A percentile compares a stretch with the other conserved stretches of the same genome.
Evolutionary conservation across 2,797 vertebrate genomes (phyloP).

Genomic region (Danio jaintianensis): DNA sequence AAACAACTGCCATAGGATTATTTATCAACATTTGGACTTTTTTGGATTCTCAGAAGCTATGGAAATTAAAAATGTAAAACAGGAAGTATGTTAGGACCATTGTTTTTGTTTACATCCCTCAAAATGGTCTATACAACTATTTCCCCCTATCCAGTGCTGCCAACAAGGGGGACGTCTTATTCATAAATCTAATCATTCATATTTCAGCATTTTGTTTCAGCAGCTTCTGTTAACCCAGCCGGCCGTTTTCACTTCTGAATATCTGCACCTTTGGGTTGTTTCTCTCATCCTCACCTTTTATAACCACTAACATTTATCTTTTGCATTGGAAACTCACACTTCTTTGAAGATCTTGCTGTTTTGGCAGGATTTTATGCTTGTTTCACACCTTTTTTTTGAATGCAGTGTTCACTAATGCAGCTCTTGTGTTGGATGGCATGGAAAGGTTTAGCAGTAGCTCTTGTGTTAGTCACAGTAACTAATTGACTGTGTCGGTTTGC

Average conservation of each 20-base stretch:
- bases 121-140: too few species aligned
- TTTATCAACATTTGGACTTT: too few species aligned
- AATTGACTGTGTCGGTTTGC: constrained; percentile 4
- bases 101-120: too few species aligned
- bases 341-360: constrained; percentile 6
- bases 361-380: constrained; percentile 11
- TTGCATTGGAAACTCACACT: constrained; percentile 21
- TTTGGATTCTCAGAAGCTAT: too few species aligned
- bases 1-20: too few species aligned
- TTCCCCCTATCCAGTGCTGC: constrained; percentile 71
- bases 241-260: constrained; percentile 54
- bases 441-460: not conserved
- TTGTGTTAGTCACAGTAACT: not conserved
- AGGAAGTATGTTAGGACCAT: too few species aligned
- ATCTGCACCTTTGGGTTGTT: constrained; percentile 35
- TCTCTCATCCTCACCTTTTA: constrained; percentile 45
- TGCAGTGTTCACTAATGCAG: constrained; percentile 60
- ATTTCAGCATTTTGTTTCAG: constrained; percentile 32
- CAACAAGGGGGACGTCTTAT: constrained; percentile 54
- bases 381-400: constrained; percentile 18
- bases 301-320: constrained; percentile 35
- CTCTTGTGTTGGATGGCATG: constrained; percentile 12
- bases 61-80: too few species aligned
- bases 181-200: constrained; percentile 60
- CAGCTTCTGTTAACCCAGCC: constrained; percentile 57